These are phyloP conservation scores for Thamnophis sirtalis DNA, from an alignment of 2,113 vertebrate genomes.

Conservation along the genomic window DNA sequence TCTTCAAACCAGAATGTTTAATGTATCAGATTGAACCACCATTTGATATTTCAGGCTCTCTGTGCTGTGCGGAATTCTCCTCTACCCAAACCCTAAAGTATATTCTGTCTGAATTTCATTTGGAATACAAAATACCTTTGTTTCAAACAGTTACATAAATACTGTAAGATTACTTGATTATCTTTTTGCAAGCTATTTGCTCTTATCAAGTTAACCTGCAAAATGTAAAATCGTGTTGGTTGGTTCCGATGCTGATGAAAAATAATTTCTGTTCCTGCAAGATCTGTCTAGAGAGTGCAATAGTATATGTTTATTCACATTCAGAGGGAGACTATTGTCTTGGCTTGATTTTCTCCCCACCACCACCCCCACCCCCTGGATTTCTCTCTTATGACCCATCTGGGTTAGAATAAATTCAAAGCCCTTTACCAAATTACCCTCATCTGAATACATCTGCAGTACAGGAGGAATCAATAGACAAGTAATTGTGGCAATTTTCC, in stretches of 20 bases:
- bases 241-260: neutral
- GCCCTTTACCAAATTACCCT: conserved; percentile 9
- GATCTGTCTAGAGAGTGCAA: neutral
- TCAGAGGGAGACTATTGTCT: conserved; percentile 5
- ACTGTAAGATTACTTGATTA: neutral
- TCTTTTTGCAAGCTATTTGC: neutral
- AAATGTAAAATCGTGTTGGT: neutral
- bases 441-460: conserved; percentile 21
- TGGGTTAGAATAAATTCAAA: conserved; percentile 8
- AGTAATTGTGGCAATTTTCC: conserved; percentile 51
- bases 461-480: conserved; percentile 28
- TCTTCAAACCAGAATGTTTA: neutral
- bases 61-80: neutral
- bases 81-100: neutral
- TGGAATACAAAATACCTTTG: neutral
- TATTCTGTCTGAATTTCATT: neutral
- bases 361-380: conserved; percentile 31
- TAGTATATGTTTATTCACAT: conserved; percentile 4
- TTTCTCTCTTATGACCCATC: conserved; percentile 24
- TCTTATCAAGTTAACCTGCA: neutral
- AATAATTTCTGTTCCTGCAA: conserved; percentile 6
- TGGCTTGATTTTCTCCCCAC: conserved; percentile 27
- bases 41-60: neutral
- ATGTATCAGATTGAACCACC: neutral
- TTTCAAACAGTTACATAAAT: neutral